Base-by-base conservation (phyloP, 1,140 invertebrate genomes). In the Phortica variegata region DNA sequence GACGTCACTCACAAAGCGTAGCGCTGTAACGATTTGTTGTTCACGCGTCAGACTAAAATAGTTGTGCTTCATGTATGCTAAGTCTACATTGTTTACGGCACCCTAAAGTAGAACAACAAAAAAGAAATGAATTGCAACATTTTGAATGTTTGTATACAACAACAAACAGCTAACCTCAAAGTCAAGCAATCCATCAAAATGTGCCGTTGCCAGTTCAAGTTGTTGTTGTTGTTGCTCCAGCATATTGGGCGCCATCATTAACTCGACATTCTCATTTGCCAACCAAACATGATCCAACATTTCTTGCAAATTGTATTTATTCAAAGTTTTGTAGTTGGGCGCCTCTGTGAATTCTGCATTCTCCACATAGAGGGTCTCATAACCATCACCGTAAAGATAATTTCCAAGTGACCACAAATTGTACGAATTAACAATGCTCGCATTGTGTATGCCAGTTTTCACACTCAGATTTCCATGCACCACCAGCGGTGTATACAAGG, bases 21-120 rank as follows among this genome's bases (percentile, higher is more conserved):
- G 31, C 36, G 65, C 29, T 47, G 49, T 38, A 39, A 55, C 51
- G 21, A 60, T 34, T 18, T 10, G 52, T 40, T 69, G 61, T 37
- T 54, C 46, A 32, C 65, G 63, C 47, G 63, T 69, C 29, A 49
- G 49, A 31, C 71, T 74, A 18, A 74, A 65, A 40, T 74, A 74
- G 33, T 61, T 58, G 3, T 50, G 43, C 29, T 34, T 58, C 42
- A 74, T 52, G 36, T 62, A 58, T 10, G 55, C 44, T 52, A 71
- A 50, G 37, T 56, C 47, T 23, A 53, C 43, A 10, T 61, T 56
- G 29, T 75, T 75, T 0, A 75, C 33, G 4, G 50, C 17, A 31
- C 72, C 72, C 72, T 75, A 41, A 36, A 36, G 15, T 15, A 33
- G 5, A 26, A n/a, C n/a, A n/a, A n/a, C n/a, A n/a, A n/a, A n/a